Evolutionary conservation across 2,888 invertebrate genomes (phyloP).

Genomic region (Odontomyia ornata): DNA sequence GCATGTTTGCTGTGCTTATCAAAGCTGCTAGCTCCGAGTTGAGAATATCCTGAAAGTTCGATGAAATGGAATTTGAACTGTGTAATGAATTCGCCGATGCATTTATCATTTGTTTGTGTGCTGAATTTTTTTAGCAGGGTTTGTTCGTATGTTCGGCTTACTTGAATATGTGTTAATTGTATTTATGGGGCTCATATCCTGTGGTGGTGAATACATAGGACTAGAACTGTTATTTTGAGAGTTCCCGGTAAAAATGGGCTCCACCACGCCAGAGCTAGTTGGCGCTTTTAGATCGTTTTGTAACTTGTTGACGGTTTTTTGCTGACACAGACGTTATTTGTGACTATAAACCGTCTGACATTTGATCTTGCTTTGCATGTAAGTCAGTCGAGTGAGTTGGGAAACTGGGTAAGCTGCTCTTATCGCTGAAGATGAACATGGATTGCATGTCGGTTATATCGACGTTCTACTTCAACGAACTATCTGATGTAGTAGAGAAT

Average conservation of each 20-base stretch:
- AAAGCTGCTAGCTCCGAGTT: slow-evolving; percentile 62
- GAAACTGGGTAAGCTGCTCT: slow-evolving; percentile 59
- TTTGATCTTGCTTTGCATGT: slow-evolving; percentile 68
- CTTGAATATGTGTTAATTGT: slow-evolving; percentile 31
- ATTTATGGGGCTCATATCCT: slow-evolving; percentile 33
- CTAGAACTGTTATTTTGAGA: slow-evolving; percentile 25
- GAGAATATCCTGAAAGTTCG: slow-evolving; percentile 62
- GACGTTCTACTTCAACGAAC: slow-evolving; percentile 56
- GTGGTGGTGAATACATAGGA: slow-evolving; percentile 45
- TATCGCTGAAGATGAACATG: slow-evolving; percentile 57
- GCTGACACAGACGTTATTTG: slow-evolving; percentile 56
- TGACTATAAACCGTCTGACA: slow-evolving; percentile 62
- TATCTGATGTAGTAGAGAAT: slow-evolving; percentile 57
- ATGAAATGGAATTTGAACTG: slow-evolving; percentile 62
- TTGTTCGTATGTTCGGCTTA: slow-evolving; percentile 44
- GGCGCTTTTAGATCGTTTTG: slow-evolving; percentile 64
- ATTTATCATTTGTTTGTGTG: slow-evolving; percentile 55
- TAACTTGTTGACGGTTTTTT: slow-evolving; percentile 70
- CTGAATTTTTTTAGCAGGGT: slow-evolving; percentile 40
- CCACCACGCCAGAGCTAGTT: neutral
- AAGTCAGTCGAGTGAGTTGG: slow-evolving; percentile 58
- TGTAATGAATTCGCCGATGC: slow-evolving; percentile 55
- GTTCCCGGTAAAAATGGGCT: neutral
- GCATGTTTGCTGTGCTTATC: slow-evolving; percentile 57
- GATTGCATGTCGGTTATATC: slow-evolving; percentile 48